Base-by-base conservation (phyloP, 2,888 invertebrate genomes). In the Drosophila neoperkinsi region DNA sequence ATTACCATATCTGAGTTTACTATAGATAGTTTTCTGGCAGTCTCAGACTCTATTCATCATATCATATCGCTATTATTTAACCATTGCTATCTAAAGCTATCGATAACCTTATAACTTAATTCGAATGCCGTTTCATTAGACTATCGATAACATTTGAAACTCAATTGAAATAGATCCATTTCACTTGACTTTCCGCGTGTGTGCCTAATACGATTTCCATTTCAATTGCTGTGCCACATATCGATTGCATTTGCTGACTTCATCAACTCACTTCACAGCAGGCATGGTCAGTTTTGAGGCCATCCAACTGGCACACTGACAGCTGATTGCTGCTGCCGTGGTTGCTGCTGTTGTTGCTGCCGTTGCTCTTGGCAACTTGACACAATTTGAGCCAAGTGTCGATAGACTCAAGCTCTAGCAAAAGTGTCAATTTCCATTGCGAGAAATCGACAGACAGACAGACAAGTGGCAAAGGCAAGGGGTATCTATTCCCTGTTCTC, bases 351-450 rank as follows among this genome's bases (percentile, higher is more conserved):
- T 25, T 43, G 59, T 38, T 62, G 59, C 16, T 71, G 66, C 34
- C 33, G 71, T 30, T 60, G 65, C 65, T 51, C 69, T 72, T 82
- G 86, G 82, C 88, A 84, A 78, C 88, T 87, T 87, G 87, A 86
- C 87, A 87, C 87, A 88, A 88, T 88, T 87, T 84, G 56, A 61
- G 74, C 70, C 83, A 82, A 71, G 71, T 65, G 64, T 58, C 52
- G 53, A 49, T 58, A 49, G 38, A 67, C 66, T 55, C 58, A 13
- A 43, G 53, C 28, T 43, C 25, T 21, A 61, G 62, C 68, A 77
- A 77, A 82, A 86, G 84, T 85, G 88, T 84, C 87, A 87, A 82
- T 88, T 84, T 84, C 81, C 77, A 81, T 82, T 80, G 72, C 71
- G 56, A 75, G 76, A 74, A 77, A 81, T 74, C 11, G 21, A 36